A percentile compares a stretch with the other conserved stretches of the same genome.
Evolutionary conservation across 2,888 invertebrate species (phyloP).

Genomic region (Orchestes rusci): DNA sequence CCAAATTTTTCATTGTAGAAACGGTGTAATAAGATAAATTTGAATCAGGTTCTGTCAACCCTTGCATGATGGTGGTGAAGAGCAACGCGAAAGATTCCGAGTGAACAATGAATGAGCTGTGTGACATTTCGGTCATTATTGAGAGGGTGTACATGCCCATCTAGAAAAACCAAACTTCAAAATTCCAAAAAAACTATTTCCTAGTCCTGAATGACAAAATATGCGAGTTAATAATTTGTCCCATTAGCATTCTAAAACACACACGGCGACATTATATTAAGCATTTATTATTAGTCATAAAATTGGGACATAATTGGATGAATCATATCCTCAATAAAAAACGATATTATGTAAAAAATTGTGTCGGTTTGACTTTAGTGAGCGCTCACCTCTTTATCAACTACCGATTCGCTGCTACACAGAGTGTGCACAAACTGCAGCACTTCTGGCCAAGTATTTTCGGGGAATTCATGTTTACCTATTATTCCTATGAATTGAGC

Average conservation of each 20-base stretch:
- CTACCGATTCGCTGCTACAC: constrained; percentile 48
- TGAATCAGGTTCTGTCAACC: constrained; percentile 42
- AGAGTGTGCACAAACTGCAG: constrained; percentile 55
- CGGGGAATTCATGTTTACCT: constrained; percentile 64
- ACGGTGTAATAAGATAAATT: constrained; percentile 54
- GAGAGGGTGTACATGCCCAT: constrained; percentile 61
- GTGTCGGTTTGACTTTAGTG: neutral
- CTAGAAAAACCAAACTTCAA: constrained; percentile 43
- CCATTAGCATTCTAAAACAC: neutral
- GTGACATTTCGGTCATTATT: constrained; percentile 61
- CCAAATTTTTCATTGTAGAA: constrained; percentile 58
- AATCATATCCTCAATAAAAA: constrained; percentile 2
- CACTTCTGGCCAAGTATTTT: constrained; percentile 58
- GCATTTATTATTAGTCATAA: constrained; percentile 3
- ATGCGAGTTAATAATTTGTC: too few relatives aligned
- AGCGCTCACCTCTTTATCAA: constrained; percentile 53
- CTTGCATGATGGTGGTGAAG: constrained; percentile 48
- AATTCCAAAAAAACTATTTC: too few relatives aligned
- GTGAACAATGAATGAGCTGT: constrained; percentile 62
- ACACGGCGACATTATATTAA: neutral
- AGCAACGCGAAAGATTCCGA: constrained; percentile 51
- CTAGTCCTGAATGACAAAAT: too few relatives aligned
- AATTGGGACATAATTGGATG: constrained; percentile 4
- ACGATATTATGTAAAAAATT: neutral
- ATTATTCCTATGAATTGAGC: constrained; percentile 65